A percentile compares a stretch with the other conserved stretches of the same genome.
These are phyloP conservation scores for Oligia fasciuncula DNA, from an alignment of 2,888 invertebrate genomes.

Conservation along the genomic window DNA sequence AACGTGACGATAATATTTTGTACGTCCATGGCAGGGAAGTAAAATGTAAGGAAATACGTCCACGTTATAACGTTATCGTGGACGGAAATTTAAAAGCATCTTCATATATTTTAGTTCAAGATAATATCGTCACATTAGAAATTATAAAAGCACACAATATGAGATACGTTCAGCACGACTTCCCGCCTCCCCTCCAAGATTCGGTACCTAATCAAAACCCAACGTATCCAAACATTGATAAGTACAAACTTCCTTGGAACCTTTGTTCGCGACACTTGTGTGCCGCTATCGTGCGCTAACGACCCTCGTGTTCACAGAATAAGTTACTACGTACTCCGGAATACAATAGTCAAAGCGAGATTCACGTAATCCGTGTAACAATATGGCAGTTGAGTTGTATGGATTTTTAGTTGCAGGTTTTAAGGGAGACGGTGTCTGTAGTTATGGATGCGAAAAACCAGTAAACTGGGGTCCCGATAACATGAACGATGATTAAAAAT, in stretches of 20 bases:
- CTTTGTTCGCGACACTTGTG: slow-evolving; percentile 72
- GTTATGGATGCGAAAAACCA: background rate
- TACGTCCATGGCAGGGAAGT: no score
- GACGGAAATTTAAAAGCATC: background rate
- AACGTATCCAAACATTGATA: slow-evolving; percentile 60
- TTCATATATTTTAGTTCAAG: background rate
- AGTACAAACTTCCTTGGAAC: slow-evolving; percentile 63
- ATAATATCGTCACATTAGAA: background rate
- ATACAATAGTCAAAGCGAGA: slow-evolving; percentile 51
- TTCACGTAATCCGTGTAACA: slow-evolving; percentile 49
- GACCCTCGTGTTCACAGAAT: slow-evolving; percentile 67
- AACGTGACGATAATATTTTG: no score
- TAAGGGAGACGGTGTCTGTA: background rate
- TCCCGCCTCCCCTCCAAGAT: slow-evolving; percentile 22
- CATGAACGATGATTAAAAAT: background rate
- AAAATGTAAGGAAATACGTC: no score
- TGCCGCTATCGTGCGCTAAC: slow-evolving; percentile 69
- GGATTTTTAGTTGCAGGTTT: slow-evolving; percentile 15
- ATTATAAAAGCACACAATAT: background rate
- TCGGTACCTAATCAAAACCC: slow-evolving; percentile 52
- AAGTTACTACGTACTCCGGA: slow-evolving; percentile 55
- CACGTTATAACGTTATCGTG: background rate
- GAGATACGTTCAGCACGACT: background rate
- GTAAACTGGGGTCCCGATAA: no score
- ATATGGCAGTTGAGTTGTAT: slow-evolving; percentile 21